These are phyloP conservation scores for Tor tambroides DNA, from an alignment of 2,113 vertebrate genomes.

Conservation along the genomic window DNA sequence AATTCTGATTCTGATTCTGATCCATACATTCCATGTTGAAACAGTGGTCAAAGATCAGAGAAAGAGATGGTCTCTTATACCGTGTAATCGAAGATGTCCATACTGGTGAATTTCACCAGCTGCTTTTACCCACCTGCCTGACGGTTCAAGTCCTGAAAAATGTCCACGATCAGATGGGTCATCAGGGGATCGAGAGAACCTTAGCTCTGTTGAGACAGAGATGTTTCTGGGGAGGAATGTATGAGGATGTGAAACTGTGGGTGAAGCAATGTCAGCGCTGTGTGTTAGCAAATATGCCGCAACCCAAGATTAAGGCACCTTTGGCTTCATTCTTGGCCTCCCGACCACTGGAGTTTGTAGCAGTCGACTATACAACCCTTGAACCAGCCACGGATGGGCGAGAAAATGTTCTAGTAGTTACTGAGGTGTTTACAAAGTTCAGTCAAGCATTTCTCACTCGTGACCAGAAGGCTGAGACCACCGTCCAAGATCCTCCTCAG, in stretches of 20 bases:
- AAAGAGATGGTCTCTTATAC: background rate
- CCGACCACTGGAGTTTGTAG: background rate
- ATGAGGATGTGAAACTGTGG: slow-evolving; percentile 23
- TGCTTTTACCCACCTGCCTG: background rate
- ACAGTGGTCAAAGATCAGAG: background rate
- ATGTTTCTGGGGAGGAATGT: slow-evolving; percentile 16
- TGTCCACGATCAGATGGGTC: slow-evolving; percentile 39
- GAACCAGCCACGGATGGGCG: background rate
- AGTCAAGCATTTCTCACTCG: background rate
- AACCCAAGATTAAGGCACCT: background rate
- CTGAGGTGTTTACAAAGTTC: slow-evolving; percentile 9
- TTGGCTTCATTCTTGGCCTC: background rate
- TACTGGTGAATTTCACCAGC: background rate
- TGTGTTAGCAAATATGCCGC: slow-evolving; percentile 14
- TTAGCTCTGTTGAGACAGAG: background rate
- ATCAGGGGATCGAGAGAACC: slow-evolving; percentile 19
- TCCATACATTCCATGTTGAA: background rate
- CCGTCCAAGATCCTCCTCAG: background rate
- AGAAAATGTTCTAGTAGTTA: slow-evolving; percentile 5
- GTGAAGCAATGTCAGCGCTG: slow-evolving; percentile 11
- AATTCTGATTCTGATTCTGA: too few relatives aligned
- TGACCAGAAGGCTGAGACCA: slow-evolving; percentile 16
- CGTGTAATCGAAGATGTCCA: background rate
- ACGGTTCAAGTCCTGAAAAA: background rate
- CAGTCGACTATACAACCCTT: background rate